These are phyloP conservation scores for Paelopatides confundens DNA, from an alignment of 53 echinoderm and acorn worm genomes.

Conservation along the genomic window DNA sequence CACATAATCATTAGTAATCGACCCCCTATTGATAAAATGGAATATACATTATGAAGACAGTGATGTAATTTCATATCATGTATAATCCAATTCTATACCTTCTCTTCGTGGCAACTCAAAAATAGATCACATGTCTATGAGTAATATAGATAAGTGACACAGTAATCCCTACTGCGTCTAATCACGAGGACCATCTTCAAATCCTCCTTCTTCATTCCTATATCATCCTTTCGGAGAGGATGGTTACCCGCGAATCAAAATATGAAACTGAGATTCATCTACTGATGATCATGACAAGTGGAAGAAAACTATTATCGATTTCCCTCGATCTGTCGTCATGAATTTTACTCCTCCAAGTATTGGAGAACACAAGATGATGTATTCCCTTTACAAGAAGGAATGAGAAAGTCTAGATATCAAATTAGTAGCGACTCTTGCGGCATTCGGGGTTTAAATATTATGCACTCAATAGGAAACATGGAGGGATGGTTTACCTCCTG, in stretches of 20 bases:
- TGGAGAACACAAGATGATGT: neutral
- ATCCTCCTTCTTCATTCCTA: neutral
- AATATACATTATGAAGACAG: neutral
- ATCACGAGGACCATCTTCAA: neutral
- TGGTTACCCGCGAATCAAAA: neutral
- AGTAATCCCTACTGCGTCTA: neutral
- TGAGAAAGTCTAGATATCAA: neutral
- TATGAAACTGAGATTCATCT: neutral
- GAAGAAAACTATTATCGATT: neutral
- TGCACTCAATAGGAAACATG: neutral
- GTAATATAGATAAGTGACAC: neutral
- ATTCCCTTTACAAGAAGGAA: neutral
- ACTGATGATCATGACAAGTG: slow-evolving; percentile 3
- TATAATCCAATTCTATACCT: neutral
- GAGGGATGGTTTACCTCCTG: slow-evolving; percentile 3
- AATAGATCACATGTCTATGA: neutral
- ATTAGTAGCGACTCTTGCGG: neutral
- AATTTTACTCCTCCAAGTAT: neutral
- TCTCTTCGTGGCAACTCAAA: neutral
- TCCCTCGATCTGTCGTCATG: neutral
- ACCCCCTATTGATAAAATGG: neutral
- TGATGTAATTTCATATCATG: neutral
- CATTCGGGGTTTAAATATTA: neutral
- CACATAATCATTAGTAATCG: neutral
- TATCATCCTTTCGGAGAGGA: neutral